These are phyloP conservation scores for Cynopterus brachyotis DNA, from an alignment of 2,113 vertebrate species.

Conservation along the genomic window DNA sequence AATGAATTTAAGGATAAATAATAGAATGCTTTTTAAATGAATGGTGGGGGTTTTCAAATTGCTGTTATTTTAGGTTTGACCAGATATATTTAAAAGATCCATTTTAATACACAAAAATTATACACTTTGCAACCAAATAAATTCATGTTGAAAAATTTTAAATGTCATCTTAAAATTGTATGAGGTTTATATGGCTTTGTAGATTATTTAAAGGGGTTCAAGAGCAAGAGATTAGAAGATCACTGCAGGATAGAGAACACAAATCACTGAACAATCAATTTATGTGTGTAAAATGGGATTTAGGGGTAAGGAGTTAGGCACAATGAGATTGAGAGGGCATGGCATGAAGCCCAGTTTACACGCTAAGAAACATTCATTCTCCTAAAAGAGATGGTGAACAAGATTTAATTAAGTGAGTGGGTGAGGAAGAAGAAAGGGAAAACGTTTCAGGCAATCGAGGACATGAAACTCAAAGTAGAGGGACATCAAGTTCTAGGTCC, in stretches of 20 bases:
- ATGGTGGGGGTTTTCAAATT: neutral
- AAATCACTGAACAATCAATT: neutral
- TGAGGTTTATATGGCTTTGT: neutral
- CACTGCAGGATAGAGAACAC: neutral
- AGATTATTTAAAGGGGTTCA: neutral
- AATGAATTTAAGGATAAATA: neutral
- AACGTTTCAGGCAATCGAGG: neutral
- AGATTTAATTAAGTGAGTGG: neutral
- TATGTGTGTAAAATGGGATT: neutral
- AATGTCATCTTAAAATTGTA: neutral
- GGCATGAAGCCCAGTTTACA: neutral
- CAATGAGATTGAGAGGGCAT: no score
- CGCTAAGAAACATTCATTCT: neutral
- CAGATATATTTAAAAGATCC: neutral
- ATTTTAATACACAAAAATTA: neutral
- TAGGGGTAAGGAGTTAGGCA: neutral
- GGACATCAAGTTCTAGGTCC: neutral
- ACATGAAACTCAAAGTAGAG: neutral
- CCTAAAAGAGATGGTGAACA: neutral
- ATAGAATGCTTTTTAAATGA: neutral
- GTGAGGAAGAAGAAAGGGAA: fast-evolving
- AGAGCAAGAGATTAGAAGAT: neutral
- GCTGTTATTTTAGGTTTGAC: neutral
- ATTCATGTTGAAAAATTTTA: neutral
- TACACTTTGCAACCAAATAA: neutral